These are phyloP conservation scores for Drosophila fungiperda DNA, from an alignment of 2,888 invertebrate genomes.

Conservation along the genomic window DNA sequence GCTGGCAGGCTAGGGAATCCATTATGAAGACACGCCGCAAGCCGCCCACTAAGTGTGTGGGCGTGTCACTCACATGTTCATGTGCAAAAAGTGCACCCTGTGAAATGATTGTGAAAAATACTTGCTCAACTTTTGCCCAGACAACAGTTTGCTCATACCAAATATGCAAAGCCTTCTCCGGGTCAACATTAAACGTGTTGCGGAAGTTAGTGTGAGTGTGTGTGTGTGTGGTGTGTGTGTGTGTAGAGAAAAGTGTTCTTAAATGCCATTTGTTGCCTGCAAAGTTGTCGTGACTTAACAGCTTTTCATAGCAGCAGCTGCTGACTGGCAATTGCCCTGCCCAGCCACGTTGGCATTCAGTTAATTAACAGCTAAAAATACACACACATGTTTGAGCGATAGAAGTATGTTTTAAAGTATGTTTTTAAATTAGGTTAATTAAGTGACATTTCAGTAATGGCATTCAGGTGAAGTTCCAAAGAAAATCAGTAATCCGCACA, in stretches of 20 bases:
- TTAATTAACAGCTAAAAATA: slow-evolving; percentile 70
- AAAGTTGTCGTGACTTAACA: slow-evolving; percentile 74
- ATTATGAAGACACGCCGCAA: slow-evolving; percentile 74
- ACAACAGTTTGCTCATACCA: slow-evolving; percentile 34
- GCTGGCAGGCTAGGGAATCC: slow-evolving; percentile 55
- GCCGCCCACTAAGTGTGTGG: slow-evolving; percentile 75
- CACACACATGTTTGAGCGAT: slow-evolving; percentile 21
- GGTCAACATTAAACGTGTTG: slow-evolving; percentile 22
- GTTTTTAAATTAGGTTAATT: slow-evolving; percentile 71
- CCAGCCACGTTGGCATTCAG: slow-evolving; percentile 64
- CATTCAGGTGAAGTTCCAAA: slow-evolving; percentile 31
- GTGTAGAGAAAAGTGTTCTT: slow-evolving; percentile 35
- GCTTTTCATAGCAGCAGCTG: slow-evolving; percentile 42
- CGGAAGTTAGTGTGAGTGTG: neutral
- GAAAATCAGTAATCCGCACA: slow-evolving; percentile 27
- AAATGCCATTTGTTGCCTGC: slow-evolving; percentile 66
- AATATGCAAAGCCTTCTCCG: slow-evolving; percentile 55
- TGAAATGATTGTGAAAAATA: slow-evolving; percentile 58
- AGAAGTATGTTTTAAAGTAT: slow-evolving; percentile 11
- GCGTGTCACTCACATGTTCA: slow-evolving; percentile 58
- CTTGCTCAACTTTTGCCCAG: slow-evolving; percentile 48
- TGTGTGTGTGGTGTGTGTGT: neutral
- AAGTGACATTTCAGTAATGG: slow-evolving; percentile 65
- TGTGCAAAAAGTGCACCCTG: slow-evolving; percentile 55
- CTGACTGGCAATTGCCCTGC: slow-evolving; percentile 32